Percentiles rank a stretch among this genome's conserved stretches.
phyloP scores from a whole-genome alignment of 1,140 invertebrate species.

The Bombus consobrinus region DNA sequence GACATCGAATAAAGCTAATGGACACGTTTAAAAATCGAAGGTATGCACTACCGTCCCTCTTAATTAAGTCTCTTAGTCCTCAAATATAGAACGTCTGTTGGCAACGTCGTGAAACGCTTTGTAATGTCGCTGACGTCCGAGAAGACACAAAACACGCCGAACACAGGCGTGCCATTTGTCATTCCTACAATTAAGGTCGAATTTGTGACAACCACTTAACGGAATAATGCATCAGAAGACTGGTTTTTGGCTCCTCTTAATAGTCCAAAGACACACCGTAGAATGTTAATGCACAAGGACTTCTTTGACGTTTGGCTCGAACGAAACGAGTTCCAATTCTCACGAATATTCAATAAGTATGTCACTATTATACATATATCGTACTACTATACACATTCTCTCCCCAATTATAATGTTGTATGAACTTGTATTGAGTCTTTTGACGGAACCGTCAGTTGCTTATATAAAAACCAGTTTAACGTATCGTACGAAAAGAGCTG shows the following conservation, averaged over 20 bases:
- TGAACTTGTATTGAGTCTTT: neutral
- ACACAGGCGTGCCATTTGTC: conserved; percentile 73
- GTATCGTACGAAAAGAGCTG: no score
- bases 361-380: neutral
- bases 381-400: neutral
- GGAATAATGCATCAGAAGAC: conserved; percentile 75
- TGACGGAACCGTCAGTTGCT: neutral
- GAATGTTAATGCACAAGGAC: conserved; percentile 43
- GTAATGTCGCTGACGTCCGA: conserved; percentile 63
- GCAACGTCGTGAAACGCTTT: conserved; percentile 46
- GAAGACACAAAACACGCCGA: conserved; percentile 67
- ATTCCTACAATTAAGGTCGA: conserved; percentile 77
- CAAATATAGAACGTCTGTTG: conserved; percentile 58
- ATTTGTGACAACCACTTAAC: conserved; percentile 79
- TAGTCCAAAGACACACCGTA: conserved; percentile 58
- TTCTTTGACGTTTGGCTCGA: neutral
- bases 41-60: conserved; percentile 29
- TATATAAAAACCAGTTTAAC: neutral
- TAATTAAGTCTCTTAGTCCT: conserved; percentile 61
- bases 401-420: conserved; percentile 4
- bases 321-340: conserved; percentile 47
- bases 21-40: conserved; percentile 59
- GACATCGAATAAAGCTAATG: conserved; percentile 42
- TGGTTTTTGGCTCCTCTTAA: conserved; percentile 69
- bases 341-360: conserved; percentile 24